Evolutionary conservation across 2,797 vertebrate genomes (phyloP), one percentile per base, ranked within the genome.

Genomic region (Enteromius unitaeniatus): DNA sequence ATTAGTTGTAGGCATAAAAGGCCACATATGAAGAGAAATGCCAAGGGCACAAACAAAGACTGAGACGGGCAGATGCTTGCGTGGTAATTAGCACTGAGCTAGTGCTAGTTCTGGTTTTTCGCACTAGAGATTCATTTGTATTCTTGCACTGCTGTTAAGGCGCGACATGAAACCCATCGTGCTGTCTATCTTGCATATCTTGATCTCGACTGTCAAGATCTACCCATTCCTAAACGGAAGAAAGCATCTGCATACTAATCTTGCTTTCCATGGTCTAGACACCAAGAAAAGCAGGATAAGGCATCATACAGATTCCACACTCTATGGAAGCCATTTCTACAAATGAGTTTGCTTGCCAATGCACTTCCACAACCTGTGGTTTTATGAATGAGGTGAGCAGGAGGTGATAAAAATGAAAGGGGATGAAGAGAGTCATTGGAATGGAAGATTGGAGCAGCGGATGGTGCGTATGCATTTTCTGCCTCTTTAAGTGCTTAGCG

Each of bases 401-500:
- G 40, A 77, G 23, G 69, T 51, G 79, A 82, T 85, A 53, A 87
- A 84, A 74, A 82, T 72, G 47, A 87, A 82, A 6, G 53, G 78
- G 37, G 65, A 68, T 58, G 34, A 84, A 45, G 60, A 26, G 47
- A 42, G 62, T 68, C 60, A 81, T 75, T 42, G 79, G 64, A 58
- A 68, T 21, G 42, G 47, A 53, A 82, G 58, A 82, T 14, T 14
- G 21, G 31, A 78, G 60, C 23, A 76, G 42, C 45, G 26, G 37
- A 67, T 1, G 26, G 47, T 74, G 79, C 51, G 81, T 83, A n/a
- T 31, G 81, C 86, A 87, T 90, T 80, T 88, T 85, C 81, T 82
- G 79, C 51, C 81, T 82, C 79, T 86, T 86, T 87, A 81, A 87
- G 86, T 89, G 90, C 67, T 83, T 53, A 72, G 85, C 89, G 87